These are phyloP conservation scores for Mormyrops attenuatus DNA, from an alignment of 2,797 vertebrate species.

Conservation along the genomic window DNA sequence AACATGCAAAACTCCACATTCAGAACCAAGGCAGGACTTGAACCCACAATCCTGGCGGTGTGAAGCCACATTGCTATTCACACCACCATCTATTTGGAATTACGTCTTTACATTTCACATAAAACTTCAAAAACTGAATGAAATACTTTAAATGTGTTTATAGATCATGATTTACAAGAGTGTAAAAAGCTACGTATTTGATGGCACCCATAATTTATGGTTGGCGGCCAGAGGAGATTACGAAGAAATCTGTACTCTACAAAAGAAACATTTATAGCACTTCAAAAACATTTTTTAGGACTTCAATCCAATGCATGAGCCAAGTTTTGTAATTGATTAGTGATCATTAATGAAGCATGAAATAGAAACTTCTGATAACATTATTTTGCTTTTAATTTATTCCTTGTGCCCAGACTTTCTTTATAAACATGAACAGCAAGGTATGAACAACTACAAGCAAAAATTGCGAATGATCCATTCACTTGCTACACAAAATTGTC, in stretches of 20 bases:
- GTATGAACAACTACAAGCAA: neutral
- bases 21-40: neutral
- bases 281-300: neutral
- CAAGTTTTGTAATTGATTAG: neutral
- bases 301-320: conserved; percentile 4
- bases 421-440: neutral
- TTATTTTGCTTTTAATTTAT: neutral
- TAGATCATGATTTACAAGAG: neutral
- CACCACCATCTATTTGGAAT: neutral
- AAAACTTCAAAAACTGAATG: neutral
- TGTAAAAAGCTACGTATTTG: neutral
- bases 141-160: neutral
- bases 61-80: neutral
- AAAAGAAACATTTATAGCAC: neutral
- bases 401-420: neutral
- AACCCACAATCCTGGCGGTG: neutral
- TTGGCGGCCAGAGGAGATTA: neutral
- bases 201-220: neutral
- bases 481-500: neutral
- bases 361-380: neutral
- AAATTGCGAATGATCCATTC: neutral
- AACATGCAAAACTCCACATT: neutral
- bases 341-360: neutral
- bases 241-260: neutral
- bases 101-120: neutral